Base-by-base conservation (phyloP, 1,140 invertebrate species). In the Danaus plexippus region DNA sequence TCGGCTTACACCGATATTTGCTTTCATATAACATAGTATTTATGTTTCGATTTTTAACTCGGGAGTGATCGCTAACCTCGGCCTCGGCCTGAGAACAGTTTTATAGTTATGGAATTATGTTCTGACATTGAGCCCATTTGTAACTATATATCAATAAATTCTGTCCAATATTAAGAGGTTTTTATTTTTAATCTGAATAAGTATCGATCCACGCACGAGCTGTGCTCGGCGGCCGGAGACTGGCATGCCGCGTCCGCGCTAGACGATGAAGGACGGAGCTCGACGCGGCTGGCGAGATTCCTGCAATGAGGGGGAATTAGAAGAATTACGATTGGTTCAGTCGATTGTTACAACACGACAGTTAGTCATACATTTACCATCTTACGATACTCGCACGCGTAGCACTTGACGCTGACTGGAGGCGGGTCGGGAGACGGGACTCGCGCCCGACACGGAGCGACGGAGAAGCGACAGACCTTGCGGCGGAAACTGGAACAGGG, bases 1-100 rank as follows among this genome's bases (percentile, higher is more conserved):
- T 68, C 67, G 60, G 78, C 79, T 79, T 75, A 74, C 22, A 32
- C 67, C 59, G 68, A 76, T 67, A 73, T 64, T 55, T 64, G 77
- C 76, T 85, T 81, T 75, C 64, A 70, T 76, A 80, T 85, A 85
- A 86, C 82, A 86, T 86, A 84, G 80, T 82, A 75, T 81, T 85
- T 86, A 86, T 86, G 82, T 84, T 85, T 83, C 69, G 63, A 71
- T 68, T 82, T 80, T 77, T 80, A 79, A 77, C 73, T 69, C 41
- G 15, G 49, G 63, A 56, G 58, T 61, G 44, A 63, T 57, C 57
- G 55, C 57, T 54, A 62, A 13, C 45, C 47, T 53, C 11, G 50
- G 40, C 45, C 47, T 53, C 11, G 50, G 40, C 40, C 18, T n/a
- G 47, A 50, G 55, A 40, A 46, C 56, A 41, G 55, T 61, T 53